Conservation (phyloP, 2,113 vertebrate genomes). For the Equus przewalskii region DNA sequence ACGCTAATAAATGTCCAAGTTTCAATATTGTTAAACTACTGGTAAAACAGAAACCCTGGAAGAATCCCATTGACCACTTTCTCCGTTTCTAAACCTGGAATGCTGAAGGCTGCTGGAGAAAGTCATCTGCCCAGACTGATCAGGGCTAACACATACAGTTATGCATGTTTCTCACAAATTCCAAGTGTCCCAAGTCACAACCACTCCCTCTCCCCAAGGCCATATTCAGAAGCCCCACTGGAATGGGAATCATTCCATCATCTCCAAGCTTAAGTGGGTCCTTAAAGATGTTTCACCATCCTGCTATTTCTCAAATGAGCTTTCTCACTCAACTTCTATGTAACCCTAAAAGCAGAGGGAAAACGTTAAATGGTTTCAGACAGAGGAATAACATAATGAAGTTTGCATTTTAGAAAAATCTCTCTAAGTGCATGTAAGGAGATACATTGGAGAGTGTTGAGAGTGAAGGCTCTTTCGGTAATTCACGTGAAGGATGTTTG, state of each 20-base stretch:
- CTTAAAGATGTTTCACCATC: background rate
- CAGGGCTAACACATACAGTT: background rate
- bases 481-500: background rate
- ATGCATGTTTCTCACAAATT: background rate
- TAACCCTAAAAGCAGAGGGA: background rate
- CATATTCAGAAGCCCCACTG: background rate
- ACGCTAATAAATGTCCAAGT: background rate
- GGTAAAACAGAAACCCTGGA: background rate
- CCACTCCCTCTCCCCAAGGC: fast-evolving
- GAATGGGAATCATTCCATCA: background rate
- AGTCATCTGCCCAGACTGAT: background rate
- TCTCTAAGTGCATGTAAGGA: background rate
- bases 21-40: background rate
- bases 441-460: background rate
- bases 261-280: background rate
- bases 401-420: background rate
- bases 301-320: background rate
- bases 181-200: background rate
- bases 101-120: background rate
- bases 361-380: background rate
- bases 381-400: background rate
- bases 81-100: background rate
- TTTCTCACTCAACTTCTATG: background rate
- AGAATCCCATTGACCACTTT: background rate
- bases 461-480: background rate